phyloP scores from a whole-genome alignment of 2,113 vertebrate genomes.

The Leucoraja erinaceus region DNA sequence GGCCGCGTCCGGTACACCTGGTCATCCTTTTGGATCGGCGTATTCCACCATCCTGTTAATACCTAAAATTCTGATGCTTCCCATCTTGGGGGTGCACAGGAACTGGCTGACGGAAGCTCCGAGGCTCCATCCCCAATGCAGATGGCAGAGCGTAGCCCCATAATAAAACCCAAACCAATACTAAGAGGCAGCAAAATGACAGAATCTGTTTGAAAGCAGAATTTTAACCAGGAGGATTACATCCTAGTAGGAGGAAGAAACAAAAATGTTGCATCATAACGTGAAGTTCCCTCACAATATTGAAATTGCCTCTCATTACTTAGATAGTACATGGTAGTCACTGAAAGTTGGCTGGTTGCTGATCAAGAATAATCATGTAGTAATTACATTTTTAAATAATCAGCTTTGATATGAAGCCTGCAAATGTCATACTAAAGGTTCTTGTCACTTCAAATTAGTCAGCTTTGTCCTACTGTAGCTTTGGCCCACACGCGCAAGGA shows the following conservation, averaged over 20 bases:
- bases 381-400: slow-evolving; percentile 11
- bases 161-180: too few species aligned
- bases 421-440: slow-evolving; percentile 13
- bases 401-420: slow-evolving; percentile 21
- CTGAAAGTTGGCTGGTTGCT: slow-evolving; percentile 23
- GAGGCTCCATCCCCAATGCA: too few species aligned
- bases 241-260: background rate
- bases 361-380: slow-evolving; percentile 10
- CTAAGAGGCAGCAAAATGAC: too few species aligned
- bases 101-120: too few species aligned
- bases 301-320: background rate
- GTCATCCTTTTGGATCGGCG: too few species aligned
- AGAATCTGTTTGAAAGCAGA: background rate
- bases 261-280: background rate
- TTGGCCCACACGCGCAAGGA: background rate
- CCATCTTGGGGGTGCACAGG: too few species aligned
- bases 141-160: too few species aligned
- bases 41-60: too few species aligned
- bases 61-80: too few species aligned
- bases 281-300: background rate
- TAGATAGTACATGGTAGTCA: background rate
- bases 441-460: slow-evolving; percentile 33
- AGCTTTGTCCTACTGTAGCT: background rate
- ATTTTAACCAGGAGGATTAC: background rate
- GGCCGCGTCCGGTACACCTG: too few species aligned